Evolutionary conservation across 1,140 invertebrate species (phyloP), one percentile per base, ranked within the genome.

Genomic region (Aphelinus atriplicis): DNA sequence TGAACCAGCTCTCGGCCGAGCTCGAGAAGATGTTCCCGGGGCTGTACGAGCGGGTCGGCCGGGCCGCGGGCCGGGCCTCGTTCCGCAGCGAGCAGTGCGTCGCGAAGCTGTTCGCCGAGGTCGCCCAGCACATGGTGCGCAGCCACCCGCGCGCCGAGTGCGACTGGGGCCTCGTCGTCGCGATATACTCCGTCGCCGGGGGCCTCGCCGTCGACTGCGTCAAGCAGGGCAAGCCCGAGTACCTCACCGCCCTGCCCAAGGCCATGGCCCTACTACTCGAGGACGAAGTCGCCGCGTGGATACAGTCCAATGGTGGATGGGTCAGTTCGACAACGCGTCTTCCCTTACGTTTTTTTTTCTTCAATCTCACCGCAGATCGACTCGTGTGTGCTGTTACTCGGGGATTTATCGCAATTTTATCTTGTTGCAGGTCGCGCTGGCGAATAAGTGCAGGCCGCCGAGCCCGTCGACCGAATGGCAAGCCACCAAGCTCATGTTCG

Each of bases 281-380:
- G 80, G 90, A 92, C 77, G 89, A 92, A 73, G 79, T 94, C 3
- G 92, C 91, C 3, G 80, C 87, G 42, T 94, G 93, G 93, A 91
- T 94, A 5, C 90, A 91, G 71, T 87, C 90, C 26, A 93, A 92
- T 81, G 93, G 92, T 47, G 93, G 93, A 81, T 94, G 93, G 93
- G 92, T 93, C 85, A 86, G 87, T 72, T 60, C 81, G 26, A 26
- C 26, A 26, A 26, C 26, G 26, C 26, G 26, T 26, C 26, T 26
- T 26, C 26, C 26, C 26, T 26, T 26, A 26, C 26, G 26, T 26
- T 26, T 26, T 26, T 26, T 26, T 26, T 26, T 26, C 26, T 26
- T 26, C 26, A 26, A 26, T 26, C 26, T 26, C 26, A 26, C 26
- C 26, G 26, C 26, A 26, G 26, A 26, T 26, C 26, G 26, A 26